Conservation (phyloP, 2,888 invertebrate species). For the Trisateles emortualis region DNA sequence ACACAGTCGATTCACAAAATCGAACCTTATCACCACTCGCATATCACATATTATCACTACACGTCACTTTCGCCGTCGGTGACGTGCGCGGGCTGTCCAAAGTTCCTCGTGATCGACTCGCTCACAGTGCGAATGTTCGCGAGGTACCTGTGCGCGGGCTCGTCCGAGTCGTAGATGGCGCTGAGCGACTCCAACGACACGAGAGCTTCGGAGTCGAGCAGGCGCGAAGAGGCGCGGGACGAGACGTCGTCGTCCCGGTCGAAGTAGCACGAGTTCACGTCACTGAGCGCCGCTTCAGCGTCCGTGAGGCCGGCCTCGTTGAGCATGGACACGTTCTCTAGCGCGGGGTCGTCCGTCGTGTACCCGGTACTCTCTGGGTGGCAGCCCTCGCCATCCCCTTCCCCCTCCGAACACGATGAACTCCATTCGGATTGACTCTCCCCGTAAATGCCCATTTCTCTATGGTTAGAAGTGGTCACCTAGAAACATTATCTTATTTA, state of each 20-base stretch:
- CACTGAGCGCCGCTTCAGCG: conserved; percentile 95
- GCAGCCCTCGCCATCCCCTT: conserved; percentile 80
- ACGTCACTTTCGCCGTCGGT: conserved; percentile 90
- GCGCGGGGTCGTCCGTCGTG: conserved; percentile 95
- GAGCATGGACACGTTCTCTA: conserved; percentile 94
- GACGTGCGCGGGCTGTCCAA: conserved; percentile 89
- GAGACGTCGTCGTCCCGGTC: conserved; percentile 92
- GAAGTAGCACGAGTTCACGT: conserved; percentile 94
- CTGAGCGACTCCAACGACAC: conserved; percentile 93
- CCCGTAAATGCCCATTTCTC: conserved; percentile 82
- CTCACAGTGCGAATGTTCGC: conserved; percentile 92
- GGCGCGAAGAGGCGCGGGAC: conserved; percentile 93
- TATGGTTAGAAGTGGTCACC: conserved; percentile 74
- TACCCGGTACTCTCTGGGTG: conserved; percentile 92
- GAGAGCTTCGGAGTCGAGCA: conserved; percentile 92
- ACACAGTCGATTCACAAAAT: conserved; percentile 37
- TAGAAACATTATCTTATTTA: conserved; percentile 34
- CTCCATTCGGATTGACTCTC: conserved; percentile 95
- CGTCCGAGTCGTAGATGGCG: conserved; percentile 93
- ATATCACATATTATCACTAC: conserved; percentile 64
- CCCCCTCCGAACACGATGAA: conserved; percentile 86
- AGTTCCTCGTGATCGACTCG: conserved; percentile 92
- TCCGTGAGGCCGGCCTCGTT: conserved; percentile 95
- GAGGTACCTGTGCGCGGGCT: conserved; percentile 88
- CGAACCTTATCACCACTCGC: conserved; percentile 42